These are phyloP conservation scores for Apocrypta bakeri DNA, from an alignment of 1,140 invertebrate species.

Conservation along the genomic window DNA sequence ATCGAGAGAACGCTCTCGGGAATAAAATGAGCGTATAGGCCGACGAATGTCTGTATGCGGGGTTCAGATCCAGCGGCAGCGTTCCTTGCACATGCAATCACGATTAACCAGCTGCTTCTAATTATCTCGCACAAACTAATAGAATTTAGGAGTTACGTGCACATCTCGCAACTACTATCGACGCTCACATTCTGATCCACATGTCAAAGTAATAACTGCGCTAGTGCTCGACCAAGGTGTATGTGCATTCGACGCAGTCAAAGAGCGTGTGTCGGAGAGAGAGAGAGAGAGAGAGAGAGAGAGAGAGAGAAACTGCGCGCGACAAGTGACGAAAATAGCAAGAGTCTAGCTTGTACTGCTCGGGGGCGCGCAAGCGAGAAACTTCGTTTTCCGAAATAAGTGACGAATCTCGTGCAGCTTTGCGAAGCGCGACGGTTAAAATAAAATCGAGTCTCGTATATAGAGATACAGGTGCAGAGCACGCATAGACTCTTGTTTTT, in stretches of 20 bases:
- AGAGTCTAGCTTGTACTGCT: background rate
- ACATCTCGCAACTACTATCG: too few species aligned
- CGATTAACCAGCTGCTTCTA: too few species aligned
- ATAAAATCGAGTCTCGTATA: background rate
- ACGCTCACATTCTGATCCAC: background rate
- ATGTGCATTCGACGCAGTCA: background rate
- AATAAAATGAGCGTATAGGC: too few species aligned
- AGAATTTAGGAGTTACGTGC: too few species aligned
- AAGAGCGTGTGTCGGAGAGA: background rate
- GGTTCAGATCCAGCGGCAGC: too few species aligned
- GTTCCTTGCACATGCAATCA: too few species aligned
- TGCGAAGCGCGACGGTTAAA: background rate
- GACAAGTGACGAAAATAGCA: slow-evolving; percentile 43
- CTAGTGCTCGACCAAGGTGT: background rate
- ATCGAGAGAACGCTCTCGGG: too few species aligned
- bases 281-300: background rate
- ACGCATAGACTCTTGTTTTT: too few species aligned
- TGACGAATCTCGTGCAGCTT: slow-evolving; percentile 26
- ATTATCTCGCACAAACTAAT: background rate
- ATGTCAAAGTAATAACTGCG: background rate
- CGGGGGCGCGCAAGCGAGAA: background rate
- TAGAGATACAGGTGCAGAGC: too few species aligned
- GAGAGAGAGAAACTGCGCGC: background rate
- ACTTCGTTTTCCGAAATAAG: slow-evolving; percentile 35
- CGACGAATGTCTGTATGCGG: too few species aligned